These are phyloP conservation scores for Mimas tiliae DNA, from an alignment of 2,888 invertebrate genomes.

Conservation along the genomic window DNA sequence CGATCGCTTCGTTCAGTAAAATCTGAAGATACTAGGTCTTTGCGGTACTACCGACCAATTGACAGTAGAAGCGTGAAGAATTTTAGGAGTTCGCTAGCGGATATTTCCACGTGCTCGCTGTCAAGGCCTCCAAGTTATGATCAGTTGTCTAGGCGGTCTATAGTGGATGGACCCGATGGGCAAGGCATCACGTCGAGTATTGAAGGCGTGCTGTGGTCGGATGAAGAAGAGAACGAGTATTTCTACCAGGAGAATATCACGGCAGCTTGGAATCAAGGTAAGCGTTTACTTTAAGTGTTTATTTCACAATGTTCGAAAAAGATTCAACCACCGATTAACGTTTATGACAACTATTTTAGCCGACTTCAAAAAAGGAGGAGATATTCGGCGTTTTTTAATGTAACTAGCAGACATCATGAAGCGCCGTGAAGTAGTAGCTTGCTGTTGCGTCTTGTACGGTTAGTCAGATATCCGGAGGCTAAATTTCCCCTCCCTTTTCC, in stretches of 20 bases:
- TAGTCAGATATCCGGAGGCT: too few relatives aligned
- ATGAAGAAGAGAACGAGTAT: slow-evolving; percentile 82
- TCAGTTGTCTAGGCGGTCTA: slow-evolving; percentile 74
- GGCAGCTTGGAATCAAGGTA: slow-evolving; percentile 80
- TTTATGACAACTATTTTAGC: too few relatives aligned
- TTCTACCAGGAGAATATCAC: slow-evolving; percentile 81
- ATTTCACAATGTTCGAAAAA: too few relatives aligned
- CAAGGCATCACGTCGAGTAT: slow-evolving; percentile 79
- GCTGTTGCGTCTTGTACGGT: too few relatives aligned
- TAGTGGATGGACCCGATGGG: slow-evolving; percentile 68
- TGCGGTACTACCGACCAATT: slow-evolving; percentile 70
- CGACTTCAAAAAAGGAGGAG: too few relatives aligned
- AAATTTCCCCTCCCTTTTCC: too few relatives aligned
- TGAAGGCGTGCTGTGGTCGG: slow-evolving; percentile 82
- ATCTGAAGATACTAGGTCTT: slow-evolving; percentile 68
- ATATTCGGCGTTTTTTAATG: too few relatives aligned
- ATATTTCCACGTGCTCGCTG: slow-evolving; percentile 65
- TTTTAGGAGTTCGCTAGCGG: slow-evolving; percentile 73
- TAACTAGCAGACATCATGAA: too few relatives aligned
- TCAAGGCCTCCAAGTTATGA: slow-evolving; percentile 78
- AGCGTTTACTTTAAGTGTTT: slow-evolving; percentile 35
- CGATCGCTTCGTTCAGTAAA: slow-evolving; percentile 68
- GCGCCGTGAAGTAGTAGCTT: too few relatives aligned
- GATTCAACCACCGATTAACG: too few relatives aligned
- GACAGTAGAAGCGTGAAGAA: slow-evolving; percentile 78